Conservation (phyloP, 2,113 vertebrate species). For the Plecotus auritus region DNA sequence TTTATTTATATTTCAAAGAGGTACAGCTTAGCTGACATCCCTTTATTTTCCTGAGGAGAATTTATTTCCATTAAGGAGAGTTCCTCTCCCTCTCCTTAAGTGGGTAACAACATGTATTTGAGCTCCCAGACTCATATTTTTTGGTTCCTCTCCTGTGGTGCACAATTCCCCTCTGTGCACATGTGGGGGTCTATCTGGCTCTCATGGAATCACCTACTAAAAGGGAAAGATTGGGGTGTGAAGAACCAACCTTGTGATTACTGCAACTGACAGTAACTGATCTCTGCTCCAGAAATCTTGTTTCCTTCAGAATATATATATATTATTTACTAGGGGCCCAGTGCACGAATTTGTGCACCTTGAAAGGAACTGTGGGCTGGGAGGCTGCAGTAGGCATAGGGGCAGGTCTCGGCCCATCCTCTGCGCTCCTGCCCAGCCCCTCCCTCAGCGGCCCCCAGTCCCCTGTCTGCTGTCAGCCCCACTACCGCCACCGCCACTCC, state of each 20-base stretch:
- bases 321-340: no score
- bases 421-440: no score
- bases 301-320: neutral
- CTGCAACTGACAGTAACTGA: neutral
- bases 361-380: no score
- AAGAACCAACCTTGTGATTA: neutral
- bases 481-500: no score
- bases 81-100: neutral
- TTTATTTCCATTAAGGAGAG: neutral
- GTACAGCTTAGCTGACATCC: neutral
- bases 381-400: no score
- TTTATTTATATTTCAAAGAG: neutral
- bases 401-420: no score
- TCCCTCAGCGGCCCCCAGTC: no score
- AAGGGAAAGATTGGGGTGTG: neutral
- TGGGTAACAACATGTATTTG: no score
- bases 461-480: no score
- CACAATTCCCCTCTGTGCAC: neutral
- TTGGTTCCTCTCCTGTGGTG: neutral
- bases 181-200: neutral
- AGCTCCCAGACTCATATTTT: neutral
- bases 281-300: neutral
- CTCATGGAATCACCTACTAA: neutral
- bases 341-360: no score
- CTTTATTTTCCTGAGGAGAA: neutral